These are phyloP conservation scores for Microplitis mediator DNA, from an alignment of 1,140 invertebrate genomes.

Conservation along the genomic window DNA sequence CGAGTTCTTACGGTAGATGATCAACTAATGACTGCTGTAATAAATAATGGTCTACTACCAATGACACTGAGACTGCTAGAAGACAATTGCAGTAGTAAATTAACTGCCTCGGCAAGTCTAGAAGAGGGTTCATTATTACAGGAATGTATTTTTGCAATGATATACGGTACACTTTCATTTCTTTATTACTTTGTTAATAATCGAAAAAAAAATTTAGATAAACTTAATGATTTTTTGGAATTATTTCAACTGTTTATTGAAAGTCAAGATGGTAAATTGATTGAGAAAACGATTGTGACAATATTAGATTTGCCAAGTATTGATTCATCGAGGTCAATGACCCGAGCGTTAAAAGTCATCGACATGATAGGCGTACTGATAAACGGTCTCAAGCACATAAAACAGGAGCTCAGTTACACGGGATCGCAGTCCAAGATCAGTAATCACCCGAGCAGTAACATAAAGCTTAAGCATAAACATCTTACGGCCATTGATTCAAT, in stretches of 20 bases:
- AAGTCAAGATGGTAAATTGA: constrained; percentile 65
- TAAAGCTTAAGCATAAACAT: no score
- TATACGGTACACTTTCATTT: constrained; percentile 67
- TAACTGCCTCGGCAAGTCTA: constrained; percentile 30
- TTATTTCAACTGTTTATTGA: constrained; percentile 68
- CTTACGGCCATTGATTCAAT: constrained; percentile 38
- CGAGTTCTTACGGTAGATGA: constrained; percentile 66
- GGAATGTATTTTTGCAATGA: constrained; percentile 68
- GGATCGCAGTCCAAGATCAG: constrained; percentile 60
- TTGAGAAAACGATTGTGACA: constrained; percentile 65
- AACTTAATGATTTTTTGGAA: constrained; percentile 67
- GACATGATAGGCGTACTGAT: constrained; percentile 66
- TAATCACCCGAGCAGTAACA: constrained; percentile 60
- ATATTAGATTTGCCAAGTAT: constrained; percentile 63
- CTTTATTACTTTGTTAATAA: constrained; percentile 68
- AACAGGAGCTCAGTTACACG: constrained; percentile 65
- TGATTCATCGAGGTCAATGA: constrained; percentile 54
- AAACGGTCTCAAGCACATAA: constrained; percentile 64
- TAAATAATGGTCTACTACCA: constrained; percentile 68
- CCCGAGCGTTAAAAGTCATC: constrained; percentile 64
- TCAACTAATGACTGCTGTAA: constrained; percentile 63
- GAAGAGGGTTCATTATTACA: constrained; percentile 61
- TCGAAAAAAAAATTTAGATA: constrained; percentile 58
- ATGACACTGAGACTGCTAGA: constrained; percentile 68
- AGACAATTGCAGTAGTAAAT: constrained; percentile 57